Conservation (phyloP, 1,140 invertebrate genomes). For the Drosophila dunni region DNA sequence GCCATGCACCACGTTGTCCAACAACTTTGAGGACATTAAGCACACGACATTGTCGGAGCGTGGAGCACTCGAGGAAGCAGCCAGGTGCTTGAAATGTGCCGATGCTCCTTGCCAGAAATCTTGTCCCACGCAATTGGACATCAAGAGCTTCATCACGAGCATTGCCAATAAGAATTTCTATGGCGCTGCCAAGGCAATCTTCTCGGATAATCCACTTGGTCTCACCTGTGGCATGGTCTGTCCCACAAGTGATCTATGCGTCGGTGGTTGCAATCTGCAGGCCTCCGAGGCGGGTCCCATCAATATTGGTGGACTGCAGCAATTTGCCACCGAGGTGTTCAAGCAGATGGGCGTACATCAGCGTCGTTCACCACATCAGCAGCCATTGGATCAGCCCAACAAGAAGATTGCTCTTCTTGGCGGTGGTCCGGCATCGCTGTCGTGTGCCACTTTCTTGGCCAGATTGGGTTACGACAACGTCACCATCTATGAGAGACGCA, state of each 20-base stretch:
- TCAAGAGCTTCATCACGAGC: conserved; percentile 98
- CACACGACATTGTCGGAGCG: conserved; percentile 98
- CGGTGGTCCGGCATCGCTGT: conserved; percentile 98
- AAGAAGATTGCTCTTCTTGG: conserved; percentile 96
- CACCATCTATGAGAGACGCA: conserved; percentile 96
- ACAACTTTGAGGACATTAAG: conserved; percentile 99
- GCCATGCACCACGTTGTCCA: conserved; percentile 91
- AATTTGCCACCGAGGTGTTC: conserved; percentile 98
- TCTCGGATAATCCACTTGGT: conserved; percentile 98
- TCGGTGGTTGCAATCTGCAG: conserved; percentile 98
- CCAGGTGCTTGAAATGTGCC: conserved; percentile 97
- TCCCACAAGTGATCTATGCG: conserved; percentile 98
- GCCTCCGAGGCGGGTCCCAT: conserved; percentile 98
- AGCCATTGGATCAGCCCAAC: conserved; percentile 86
- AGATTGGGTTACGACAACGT: conserved; percentile 96
- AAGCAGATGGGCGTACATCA: conserved; percentile 97
- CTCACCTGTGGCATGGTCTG: conserved; percentile 99
- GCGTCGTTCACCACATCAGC: conserved; percentile 90
- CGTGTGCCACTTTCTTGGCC: conserved; percentile 97
- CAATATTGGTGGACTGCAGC: conserved; percentile 99
- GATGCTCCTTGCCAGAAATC: conserved; percentile 99
- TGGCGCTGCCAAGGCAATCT: conserved; percentile 97
- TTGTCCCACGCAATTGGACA: conserved; percentile 98
- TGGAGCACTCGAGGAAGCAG: conserved; percentile 95
- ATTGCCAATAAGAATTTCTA: conserved; percentile 99